Percentiles rank a stretch among this genome's conserved stretches.
These are phyloP conservation scores for Nesoenas mayeri DNA, from an alignment of 2,113 vertebrate genomes.

Conservation along the genomic window DNA sequence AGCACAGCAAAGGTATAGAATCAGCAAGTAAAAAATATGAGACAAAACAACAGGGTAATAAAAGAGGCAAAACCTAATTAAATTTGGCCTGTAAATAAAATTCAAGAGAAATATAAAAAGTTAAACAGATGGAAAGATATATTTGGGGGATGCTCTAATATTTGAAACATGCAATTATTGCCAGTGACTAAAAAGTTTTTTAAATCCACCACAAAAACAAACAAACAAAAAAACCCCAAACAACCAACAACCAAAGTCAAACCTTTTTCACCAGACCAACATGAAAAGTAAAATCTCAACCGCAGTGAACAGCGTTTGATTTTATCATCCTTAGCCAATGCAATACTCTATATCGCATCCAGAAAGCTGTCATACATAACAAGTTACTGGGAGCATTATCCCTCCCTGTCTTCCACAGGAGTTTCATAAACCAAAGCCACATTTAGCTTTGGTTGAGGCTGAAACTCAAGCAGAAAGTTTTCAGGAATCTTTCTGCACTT, in stretches of 20 bases:
- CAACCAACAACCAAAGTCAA: not conserved
- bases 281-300: not conserved
- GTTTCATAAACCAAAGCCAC: not conserved
- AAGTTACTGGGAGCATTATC: not conserved
- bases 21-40: not conserved
- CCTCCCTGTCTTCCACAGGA: not conserved
- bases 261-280: not conserved
- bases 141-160: not conserved
- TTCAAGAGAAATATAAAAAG: not conserved
- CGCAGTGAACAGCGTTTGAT: not conserved
- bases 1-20: not conserved
- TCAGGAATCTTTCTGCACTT: not conserved
- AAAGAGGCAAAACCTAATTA: not conserved
- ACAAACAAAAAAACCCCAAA: too few relatives aligned
- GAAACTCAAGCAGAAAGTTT: not conserved
- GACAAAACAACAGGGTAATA: not conserved
- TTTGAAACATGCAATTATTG: not conserved
- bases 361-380: not conserved
- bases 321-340: not conserved
- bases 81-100: not conserved
- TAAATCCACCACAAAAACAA: not conserved
- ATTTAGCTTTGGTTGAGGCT: not conserved
- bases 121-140: not conserved
- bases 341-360: not conserved
- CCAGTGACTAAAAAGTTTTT: not conserved